Base-by-base conservation (phyloP, 2,797 vertebrate species). In the Tauraco hartlaubi region DNA sequence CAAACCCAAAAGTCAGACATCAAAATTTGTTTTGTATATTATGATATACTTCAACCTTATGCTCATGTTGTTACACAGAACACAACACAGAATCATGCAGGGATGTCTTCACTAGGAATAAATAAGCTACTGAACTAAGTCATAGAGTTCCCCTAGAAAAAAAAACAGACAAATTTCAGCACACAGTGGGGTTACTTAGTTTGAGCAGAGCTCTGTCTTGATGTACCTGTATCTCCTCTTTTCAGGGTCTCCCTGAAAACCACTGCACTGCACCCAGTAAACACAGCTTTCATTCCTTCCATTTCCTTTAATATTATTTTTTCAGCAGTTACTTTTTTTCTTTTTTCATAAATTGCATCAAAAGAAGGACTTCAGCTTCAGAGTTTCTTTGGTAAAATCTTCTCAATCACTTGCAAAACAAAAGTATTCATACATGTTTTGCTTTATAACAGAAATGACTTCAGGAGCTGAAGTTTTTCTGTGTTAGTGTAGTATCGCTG, bases 401-500 rank as follows among this genome's bases (percentile, higher is more conserved):
- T 54, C 59, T 29, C 23, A 46, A 82, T 29, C 7, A 15, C 44
- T 35, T 69, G 10, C 22, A 29, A 58, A 81, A 41, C 10, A 7
- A 3, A 76, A 81, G 5, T 15, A 16, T 33, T 31, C 26, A 67
- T n/a, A 63, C 6, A 20, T 0, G 0, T 49, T 82, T 71, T 51
- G 4, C 18, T 85, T 43, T 52, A 5, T 15, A 75, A 29, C 12
- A 29, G 16, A 46, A 46, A 82, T 4, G 13, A 35, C 21, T 19
- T 61, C 7, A 41, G 4, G 20, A 88, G 9, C 18, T 44, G 49
- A 61, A 44, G 31, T 3, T 48, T 59, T 51, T 51, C 35, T 52
- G 6, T 13, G 2, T 28, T 39, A 26, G 3, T 6, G 19, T 21
- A 11, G 4, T 19, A 61, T 7, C 1, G 1, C 19, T 0, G 41